phyloP scores from a whole-genome alignment of 2,888 invertebrate species.

The Aphelenchoides bicaudatus region DNA sequence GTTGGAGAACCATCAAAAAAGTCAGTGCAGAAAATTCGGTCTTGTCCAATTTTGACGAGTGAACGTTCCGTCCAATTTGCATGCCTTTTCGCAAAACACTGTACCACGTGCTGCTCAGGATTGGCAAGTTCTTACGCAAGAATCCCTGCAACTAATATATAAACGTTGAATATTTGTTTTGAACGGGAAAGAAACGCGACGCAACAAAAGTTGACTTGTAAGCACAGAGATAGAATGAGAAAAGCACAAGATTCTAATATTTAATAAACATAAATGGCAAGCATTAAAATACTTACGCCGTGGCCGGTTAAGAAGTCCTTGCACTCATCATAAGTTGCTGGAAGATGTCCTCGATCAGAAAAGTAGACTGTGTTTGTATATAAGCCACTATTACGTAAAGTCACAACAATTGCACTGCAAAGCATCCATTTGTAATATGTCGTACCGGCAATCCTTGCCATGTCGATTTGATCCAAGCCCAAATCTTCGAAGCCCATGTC shows the following conservation, averaged over 20 bases:
- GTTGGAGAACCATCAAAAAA: constrained; percentile 1
- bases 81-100: not conserved
- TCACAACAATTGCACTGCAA: not conserved
- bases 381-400: not conserved
- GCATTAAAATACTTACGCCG: too few species aligned
- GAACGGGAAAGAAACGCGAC: too few species aligned
- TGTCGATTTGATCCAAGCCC: not conserved
- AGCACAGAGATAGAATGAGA: too few species aligned
- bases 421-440: not conserved
- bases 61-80: not conserved
- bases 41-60: not conserved
- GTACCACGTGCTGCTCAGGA: not conserved
- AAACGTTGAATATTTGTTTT: not conserved
- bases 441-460: not conserved
- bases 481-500: not conserved
- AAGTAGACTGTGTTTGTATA: not conserved
- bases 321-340: not conserved
- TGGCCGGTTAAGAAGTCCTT: constrained; percentile 2
- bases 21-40: constrained; percentile 1
- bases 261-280: too few species aligned
- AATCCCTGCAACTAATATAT: too few species aligned
- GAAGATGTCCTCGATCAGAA: constrained; percentile 1
- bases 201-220: too few species aligned
- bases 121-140: too few species aligned
- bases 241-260: too few species aligned